A percentile compares a stretch with the other conserved stretches of the same genome.
Evolutionary conservation across 2,113 vertebrate genomes (phyloP).

Genomic region (Syrrhaptes paradoxus): DNA sequence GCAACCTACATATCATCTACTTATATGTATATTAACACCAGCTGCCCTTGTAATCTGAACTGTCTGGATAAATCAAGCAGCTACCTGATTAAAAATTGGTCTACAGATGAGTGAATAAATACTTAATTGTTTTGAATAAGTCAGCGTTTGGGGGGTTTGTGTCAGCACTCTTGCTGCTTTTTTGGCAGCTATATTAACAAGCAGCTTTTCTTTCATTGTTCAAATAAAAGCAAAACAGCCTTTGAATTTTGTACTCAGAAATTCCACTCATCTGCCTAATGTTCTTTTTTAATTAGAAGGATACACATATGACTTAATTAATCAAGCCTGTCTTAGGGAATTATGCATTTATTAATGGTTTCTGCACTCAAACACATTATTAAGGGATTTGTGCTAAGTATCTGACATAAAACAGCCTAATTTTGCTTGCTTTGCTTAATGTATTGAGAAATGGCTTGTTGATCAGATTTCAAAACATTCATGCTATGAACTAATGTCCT

Average conservation of each 20-base stretch:
- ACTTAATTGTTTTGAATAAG: slow-evolving; percentile 79
- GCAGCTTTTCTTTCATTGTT: slow-evolving; percentile 68
- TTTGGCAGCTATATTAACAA: slow-evolving; percentile 72
- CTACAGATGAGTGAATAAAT: slow-evolving; percentile 76
- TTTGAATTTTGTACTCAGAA: slow-evolving; percentile 74
- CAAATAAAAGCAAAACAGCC: slow-evolving; percentile 75
- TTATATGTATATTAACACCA: slow-evolving; percentile 69
- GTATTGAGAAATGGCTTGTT: slow-evolving; percentile 76
- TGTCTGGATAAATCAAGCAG: slow-evolving; percentile 75
- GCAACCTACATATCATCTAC: slow-evolving; percentile 55
- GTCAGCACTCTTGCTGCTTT: slow-evolving; percentile 60
- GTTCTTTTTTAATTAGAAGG: slow-evolving; percentile 82
- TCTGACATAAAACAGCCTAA: slow-evolving; percentile 79
- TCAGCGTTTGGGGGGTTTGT: slow-evolving; percentile 68
- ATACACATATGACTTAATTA: slow-evolving; percentile 85
- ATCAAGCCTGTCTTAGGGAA: slow-evolving; percentile 80
- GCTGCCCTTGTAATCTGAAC: slow-evolving; percentile 74
- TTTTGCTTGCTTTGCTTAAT: slow-evolving; percentile 84
- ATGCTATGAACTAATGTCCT: slow-evolving; percentile 75
- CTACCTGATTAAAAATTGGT: slow-evolving; percentile 77
- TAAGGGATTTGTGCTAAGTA: slow-evolving; percentile 82
- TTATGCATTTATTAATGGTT: slow-evolving; percentile 84
- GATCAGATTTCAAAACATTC: slow-evolving; percentile 80
- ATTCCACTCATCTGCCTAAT: slow-evolving; percentile 82
- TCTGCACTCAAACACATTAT: slow-evolving; percentile 80